A percentile compares a stretch with the other conserved stretches of the same genome.
Conservation (phyloP, 2,888 invertebrate genomes). For the Orthosia cruda region DNA sequence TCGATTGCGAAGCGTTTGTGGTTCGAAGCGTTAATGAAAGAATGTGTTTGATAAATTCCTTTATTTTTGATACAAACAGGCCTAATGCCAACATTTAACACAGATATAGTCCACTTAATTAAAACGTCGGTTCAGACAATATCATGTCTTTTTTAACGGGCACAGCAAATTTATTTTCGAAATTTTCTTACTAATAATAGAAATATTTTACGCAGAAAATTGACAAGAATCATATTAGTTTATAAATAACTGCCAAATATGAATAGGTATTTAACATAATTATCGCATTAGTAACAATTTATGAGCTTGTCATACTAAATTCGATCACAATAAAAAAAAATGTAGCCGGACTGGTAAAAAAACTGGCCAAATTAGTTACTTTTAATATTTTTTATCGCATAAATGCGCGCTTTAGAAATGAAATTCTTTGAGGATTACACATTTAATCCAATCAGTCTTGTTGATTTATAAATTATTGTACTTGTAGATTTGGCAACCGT, state of each 20-base stretch:
- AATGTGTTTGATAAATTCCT: constrained; percentile 69
- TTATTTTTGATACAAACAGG: constrained; percentile 67
- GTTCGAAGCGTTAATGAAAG: constrained; percentile 69
- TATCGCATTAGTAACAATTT: constrained; percentile 62
- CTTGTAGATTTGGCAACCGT: constrained; percentile 4
- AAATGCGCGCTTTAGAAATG: constrained; percentile 16
- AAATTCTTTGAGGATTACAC: constrained; percentile 35
- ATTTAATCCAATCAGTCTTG: constrained; percentile 35
- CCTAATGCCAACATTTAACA: constrained; percentile 55
- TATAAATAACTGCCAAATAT: constrained; percentile 34
- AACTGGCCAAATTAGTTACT: constrained; percentile 26
- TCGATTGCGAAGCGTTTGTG: constrained; percentile 62
- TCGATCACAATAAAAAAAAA: constrained; percentile 55
- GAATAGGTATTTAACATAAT: constrained; percentile 63
- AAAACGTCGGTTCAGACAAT: constrained; percentile 50
- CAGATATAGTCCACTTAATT: constrained; percentile 58
- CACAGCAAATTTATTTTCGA: constrained; percentile 17
- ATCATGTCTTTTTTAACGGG: constrained; percentile 27
- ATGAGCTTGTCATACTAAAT: constrained; percentile 45
- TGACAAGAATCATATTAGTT: constrained; percentile 37
- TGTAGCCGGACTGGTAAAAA: constrained; percentile 51
- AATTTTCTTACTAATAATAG: constrained; percentile 33
- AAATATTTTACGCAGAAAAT: constrained; percentile 34
- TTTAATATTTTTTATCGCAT: constrained; percentile 24
- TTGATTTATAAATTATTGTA: constrained; percentile 38